These are phyloP conservation scores for Frankliniella intonsa DNA, from an alignment of 2,888 invertebrate species.

Conservation along the genomic window DNA sequence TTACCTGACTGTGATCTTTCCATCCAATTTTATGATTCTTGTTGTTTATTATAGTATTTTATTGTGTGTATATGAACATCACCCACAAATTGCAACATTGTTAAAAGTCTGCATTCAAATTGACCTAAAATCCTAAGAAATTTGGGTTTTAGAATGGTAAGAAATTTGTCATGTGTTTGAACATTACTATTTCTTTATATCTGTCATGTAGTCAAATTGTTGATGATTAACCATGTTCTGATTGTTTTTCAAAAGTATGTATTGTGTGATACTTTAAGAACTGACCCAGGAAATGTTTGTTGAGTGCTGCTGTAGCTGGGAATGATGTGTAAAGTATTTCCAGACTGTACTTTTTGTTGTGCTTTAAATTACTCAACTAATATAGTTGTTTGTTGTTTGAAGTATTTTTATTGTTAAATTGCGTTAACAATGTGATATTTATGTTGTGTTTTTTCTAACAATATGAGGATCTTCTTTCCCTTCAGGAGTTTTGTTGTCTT, in stretches of 20 bases:
- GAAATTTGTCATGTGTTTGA: background rate
- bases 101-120: background rate
- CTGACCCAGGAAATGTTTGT: too few relatives aligned
- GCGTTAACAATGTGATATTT: background rate
- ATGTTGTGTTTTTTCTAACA: background rate
- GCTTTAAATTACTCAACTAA: too few relatives aligned
- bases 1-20: conserved; percentile 2
- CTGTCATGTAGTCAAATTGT: background rate
- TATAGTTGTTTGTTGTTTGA: background rate
- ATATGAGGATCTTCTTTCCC: background rate
- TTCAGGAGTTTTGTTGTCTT: background rate
- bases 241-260: too few relatives aligned
- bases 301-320: too few relatives aligned
- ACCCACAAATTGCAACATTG: background rate
- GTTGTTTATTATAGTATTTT: background rate
- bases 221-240: too few relatives aligned
- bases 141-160: background rate
- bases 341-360: too few relatives aligned
- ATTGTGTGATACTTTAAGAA: too few relatives aligned
- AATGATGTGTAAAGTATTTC: too few relatives aligned
- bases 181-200: background rate
- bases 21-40: background rate
- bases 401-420: background rate
- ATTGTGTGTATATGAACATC: background rate
- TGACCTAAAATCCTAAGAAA: background rate